These are phyloP conservation scores for Spisula solida DNA, from an alignment of 2,888 invertebrate species.

Conservation along the genomic window DNA sequence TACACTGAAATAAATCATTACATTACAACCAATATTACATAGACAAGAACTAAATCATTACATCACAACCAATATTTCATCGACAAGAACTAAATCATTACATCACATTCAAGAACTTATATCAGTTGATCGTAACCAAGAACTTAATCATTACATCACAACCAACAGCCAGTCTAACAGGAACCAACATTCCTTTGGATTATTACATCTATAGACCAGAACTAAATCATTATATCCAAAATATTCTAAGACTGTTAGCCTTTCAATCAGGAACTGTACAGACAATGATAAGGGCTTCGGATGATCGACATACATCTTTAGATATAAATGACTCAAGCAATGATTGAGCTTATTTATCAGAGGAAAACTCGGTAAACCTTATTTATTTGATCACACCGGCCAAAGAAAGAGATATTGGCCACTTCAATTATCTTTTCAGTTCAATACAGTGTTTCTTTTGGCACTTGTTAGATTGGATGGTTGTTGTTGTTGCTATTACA, in stretches of 20 bases:
- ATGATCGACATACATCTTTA: conserved; percentile 10
- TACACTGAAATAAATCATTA: too few species aligned
- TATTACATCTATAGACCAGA: too few species aligned
- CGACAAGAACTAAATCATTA: too few species aligned
- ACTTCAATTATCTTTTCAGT: conserved; percentile 9
- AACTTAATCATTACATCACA: neutral
- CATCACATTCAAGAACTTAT: too few species aligned
- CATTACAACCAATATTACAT: too few species aligned
- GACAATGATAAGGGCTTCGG: neutral
- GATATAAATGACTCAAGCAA: neutral
- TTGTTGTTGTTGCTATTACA: neutral
- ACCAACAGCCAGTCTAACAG: neutral
- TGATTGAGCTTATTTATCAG: neutral
- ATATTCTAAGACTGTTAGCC: neutral
- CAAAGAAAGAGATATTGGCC: neutral
- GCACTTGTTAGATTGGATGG: neutral
- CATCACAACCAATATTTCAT: too few species aligned
- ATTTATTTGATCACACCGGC: conserved; percentile 5
- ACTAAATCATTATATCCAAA: neutral
- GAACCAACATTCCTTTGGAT: too few species aligned
- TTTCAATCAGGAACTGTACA: neutral
- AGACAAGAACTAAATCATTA: too few species aligned
- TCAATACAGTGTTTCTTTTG: conserved; percentile 16
- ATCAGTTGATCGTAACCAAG: too few species aligned
- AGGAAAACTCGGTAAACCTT: neutral